Evolutionary conservation across 2,797 vertebrate genomes (phyloP), one percentile per base, ranked within the genome.

Genomic region (Astyanax mexicanus): DNA sequence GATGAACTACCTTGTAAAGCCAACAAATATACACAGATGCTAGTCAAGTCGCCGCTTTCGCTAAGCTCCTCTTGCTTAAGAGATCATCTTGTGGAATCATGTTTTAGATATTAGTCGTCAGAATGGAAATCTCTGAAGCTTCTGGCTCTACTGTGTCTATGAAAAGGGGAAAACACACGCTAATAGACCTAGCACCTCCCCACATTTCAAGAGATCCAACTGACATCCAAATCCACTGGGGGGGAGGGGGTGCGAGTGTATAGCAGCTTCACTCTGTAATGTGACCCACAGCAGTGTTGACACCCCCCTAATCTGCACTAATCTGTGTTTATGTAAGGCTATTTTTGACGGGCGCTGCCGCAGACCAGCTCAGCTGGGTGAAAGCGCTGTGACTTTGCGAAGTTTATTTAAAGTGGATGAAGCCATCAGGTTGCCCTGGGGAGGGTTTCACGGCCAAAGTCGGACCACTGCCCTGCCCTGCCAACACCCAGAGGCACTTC

Each of bases 271-370:
- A 66, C 58, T 61, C 27, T 51, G 82, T 80, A 72, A 71, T 65
- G 35, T 80, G 69, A 85, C 70, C 74, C 55, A 70, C 66, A 23
- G 69, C 69, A 58, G 68, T 82, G 82, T 75, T 86, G 79, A 81
- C 80, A 78, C 58, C 52, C 57, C 62, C 25, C 44, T 88, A 85
- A 91, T 89, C 84, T 81, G 70, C 85, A 69, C 25, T 90, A 86
- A 89, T 88, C 85, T 87, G 74, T 91, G 86, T 89, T 89, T 88
- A 89, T 84, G 75, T 85, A 83, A 84, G 71, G 83, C 77, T 81
- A 81, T 83, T 87, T 81, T 69, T 12, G 45, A 71, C 47, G 62
- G 77, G 74, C 78, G 77, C 1, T 54, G 72, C 80, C 81, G 74
- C 71, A 84, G 85, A 83, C 83, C 81, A 78, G 83, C 69, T 67